Base-by-base conservation (phyloP, 2,797 vertebrate genomes). In the Dipus sagitta region DNA sequence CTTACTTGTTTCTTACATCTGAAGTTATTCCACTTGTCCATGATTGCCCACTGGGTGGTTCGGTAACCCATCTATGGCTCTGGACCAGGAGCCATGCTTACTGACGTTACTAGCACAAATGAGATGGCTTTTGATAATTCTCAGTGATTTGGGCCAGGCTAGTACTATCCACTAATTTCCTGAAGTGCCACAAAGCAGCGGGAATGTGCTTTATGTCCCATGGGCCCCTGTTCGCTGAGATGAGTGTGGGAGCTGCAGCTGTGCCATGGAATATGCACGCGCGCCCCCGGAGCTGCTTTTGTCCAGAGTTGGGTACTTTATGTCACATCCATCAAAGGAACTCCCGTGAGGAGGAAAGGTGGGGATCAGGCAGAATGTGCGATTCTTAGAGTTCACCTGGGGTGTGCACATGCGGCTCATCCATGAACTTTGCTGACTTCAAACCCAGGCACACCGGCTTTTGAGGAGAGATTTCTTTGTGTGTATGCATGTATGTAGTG, bases 171-270 rank as follows among this genome's bases (percentile, higher is more conserved):
- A 65, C 86, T 47, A 38, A 90, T 96, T 92, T 96, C 71, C 87
- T 87, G 91, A 68, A 86, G 60, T 92, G 95, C 95, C 15, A 72
- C 91, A 81, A 95, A 96, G 89, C 80, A 65, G 76, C 95, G 97
- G 97, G 97, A 93, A 96, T 96, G 95, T 98, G 97, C 94, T 98
- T 98, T 95, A 28, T 94, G 64, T 97, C 95, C 86, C 80, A 34
- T 90, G 85, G 81, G 42, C 58, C 77, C 75, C 72, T 0, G 10
- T 95, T 80, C 64, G 30, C 77, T 82, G 68, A 68, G 54, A 83
- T 93, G 90, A 93, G 68, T 47, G 24, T 20, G 58, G 60, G 86
- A 92, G 71, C 83, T 88, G 93, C 94, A 85, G 90, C 74, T 68
- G 77, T 87, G 88, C 79, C 65, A 78, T 70, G 86, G 81, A 88